Evolutionary conservation across 2,113 vertebrate genomes (phyloP).

Genomic region (Odontophorus gujanensis): DNA sequence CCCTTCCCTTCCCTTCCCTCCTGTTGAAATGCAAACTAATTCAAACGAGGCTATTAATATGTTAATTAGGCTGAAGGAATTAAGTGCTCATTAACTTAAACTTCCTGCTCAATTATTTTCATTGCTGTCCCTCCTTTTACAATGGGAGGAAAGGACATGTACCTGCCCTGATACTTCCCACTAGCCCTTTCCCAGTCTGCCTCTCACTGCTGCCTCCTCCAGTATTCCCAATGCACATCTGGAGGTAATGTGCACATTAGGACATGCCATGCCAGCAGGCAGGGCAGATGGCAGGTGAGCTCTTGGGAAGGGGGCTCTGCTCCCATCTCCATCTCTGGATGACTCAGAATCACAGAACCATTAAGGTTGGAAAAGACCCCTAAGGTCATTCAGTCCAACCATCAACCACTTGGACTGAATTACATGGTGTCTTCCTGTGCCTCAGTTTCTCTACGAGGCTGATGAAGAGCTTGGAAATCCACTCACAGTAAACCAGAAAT

Average conservation of each 20-base stretch:
- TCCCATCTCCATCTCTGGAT: rapidly evolving
- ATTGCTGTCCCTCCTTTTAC: not conserved
- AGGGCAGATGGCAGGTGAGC: rapidly evolving
- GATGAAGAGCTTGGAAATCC: not conserved
- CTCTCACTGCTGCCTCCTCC: not conserved
- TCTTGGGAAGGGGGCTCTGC: rapidly evolving
- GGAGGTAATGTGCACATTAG: not conserved
- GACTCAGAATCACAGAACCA: too few relatives aligned
- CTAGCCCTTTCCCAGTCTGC: not conserved
- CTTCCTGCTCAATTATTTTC: slow-evolving; percentile 52
- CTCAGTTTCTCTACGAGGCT: not conserved
- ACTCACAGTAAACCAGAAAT: not conserved
- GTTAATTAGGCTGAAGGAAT: slow-evolving; percentile 44
- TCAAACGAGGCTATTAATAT: slow-evolving; percentile 27
- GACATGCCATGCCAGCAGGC: not conserved
- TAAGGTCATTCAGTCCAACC: too few relatives aligned
- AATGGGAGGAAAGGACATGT: not conserved
- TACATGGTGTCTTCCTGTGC: rapidly evolving
- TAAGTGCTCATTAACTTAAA: slow-evolving; percentile 55
- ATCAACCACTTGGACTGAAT: too few relatives aligned
- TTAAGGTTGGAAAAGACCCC: too few relatives aligned
- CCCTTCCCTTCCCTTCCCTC: not conserved
- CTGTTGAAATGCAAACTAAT: slow-evolving; percentile 36
- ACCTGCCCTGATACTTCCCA: rapidly evolving
- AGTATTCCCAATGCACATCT: too few relatives aligned